Evolutionary conservation across 2,797 vertebrate genomes (phyloP).

Genomic region (Psittacula echo): DNA sequence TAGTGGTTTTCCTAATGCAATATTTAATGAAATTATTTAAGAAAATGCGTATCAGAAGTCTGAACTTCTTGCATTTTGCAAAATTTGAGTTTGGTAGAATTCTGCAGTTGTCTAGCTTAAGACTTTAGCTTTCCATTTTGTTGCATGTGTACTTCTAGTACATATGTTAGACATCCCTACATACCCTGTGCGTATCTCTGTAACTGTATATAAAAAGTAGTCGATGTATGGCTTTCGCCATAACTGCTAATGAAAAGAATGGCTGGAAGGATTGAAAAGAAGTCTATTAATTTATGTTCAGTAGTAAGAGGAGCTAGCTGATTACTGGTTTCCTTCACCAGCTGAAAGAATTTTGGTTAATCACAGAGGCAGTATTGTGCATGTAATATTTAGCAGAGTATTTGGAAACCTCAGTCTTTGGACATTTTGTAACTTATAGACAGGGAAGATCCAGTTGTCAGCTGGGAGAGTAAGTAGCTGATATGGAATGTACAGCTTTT

Average conservation of each 20-base stretch:
- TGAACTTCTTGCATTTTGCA: conserved; percentile 63
- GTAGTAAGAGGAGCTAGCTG: not conserved
- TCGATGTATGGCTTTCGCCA: not conserved
- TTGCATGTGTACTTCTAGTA: not conserved
- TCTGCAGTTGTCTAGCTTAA: not conserved
- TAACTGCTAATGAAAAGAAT: conserved; percentile 6
- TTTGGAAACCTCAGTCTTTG: not conserved
- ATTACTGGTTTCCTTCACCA: conserved; percentile 4
- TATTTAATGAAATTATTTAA: conserved; percentile 41
- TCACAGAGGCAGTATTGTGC: not conserved
- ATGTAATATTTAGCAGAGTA: not conserved
- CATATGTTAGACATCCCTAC: not conserved
- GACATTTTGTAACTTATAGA: conserved; percentile 13
- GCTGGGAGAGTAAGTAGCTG: conserved; percentile 37
- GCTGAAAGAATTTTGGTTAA: not conserved
- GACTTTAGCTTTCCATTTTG: not conserved
- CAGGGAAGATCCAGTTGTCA: conserved; percentile 39
- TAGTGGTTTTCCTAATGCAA: conserved; percentile 7
- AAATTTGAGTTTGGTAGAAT: conserved; percentile 28
- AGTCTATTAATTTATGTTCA: not conserved
- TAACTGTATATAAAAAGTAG: conserved; percentile 40
- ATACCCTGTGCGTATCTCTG: not conserved
- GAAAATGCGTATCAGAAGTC: conserved; percentile 14
- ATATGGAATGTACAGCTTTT: conserved; percentile 36
- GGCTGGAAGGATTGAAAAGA: not conserved